A percentile compares a stretch with the other conserved stretches of the same genome.
Evolutionary conservation across 2,797 vertebrate species (phyloP).

Genomic region (Astyanax mexicanus): DNA sequence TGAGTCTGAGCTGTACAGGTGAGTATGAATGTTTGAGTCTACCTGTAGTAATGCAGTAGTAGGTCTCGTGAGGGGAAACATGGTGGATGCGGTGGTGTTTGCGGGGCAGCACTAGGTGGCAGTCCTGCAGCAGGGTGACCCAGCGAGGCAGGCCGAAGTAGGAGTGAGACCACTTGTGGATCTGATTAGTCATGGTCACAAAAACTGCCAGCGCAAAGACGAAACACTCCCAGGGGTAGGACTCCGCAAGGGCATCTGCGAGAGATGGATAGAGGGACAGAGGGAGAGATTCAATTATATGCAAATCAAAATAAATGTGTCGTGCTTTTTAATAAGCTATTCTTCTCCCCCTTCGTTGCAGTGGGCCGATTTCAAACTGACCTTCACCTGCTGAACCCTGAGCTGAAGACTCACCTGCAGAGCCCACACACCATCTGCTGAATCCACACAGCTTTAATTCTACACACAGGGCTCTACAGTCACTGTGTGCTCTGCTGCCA

Average conservation of each 20-base stretch:
- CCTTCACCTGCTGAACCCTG: conserved; percentile 1
- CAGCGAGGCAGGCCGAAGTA: conserved; percentile 79
- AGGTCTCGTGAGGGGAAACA: conserved; percentile 82
- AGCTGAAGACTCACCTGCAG: neutral
- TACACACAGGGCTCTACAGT: neutral
- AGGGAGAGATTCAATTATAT: conserved; percentile 19
- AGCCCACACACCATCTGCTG: neutral
- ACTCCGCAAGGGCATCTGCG: conserved; percentile 73
- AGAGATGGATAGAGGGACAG: conserved; percentile 8
- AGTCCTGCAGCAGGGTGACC: conserved; percentile 81
- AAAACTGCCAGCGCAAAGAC: conserved; percentile 79
- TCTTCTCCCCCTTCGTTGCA: neutral
- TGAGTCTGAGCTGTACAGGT: neutral
- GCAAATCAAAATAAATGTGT: conserved; percentile 33
- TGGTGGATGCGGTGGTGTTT: conserved; percentile 84
- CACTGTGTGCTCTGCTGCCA: too few relatives aligned
- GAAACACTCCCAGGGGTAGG: conserved; percentile 81
- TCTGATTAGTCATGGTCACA: conserved; percentile 84
- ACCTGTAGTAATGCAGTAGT: conserved; percentile 83
- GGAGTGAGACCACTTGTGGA: conserved; percentile 84
- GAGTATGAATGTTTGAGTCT: conserved; percentile 13
- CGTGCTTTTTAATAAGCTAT: conserved; percentile 24
- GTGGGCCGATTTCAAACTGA: neutral
- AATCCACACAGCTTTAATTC: neutral
- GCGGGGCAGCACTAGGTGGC: conserved; percentile 80